phyloP scores from a whole-genome alignment of 2,113 vertebrate genomes.

The Mustela nigripes region DNA sequence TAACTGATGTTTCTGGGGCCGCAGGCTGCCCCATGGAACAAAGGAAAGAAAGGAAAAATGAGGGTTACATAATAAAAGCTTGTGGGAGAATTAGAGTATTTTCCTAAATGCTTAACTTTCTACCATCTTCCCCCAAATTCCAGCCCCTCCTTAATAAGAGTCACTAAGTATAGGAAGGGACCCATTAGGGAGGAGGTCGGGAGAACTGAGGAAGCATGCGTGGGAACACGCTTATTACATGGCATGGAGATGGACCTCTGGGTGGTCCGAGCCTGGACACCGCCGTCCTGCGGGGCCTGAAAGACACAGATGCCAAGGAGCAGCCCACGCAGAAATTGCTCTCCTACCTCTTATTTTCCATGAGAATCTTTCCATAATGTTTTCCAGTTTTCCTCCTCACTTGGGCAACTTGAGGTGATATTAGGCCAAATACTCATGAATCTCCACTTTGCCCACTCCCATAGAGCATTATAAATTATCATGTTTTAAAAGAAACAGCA shows the following conservation, averaged over 20 bases:
- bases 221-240: neutral
- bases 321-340: neutral
- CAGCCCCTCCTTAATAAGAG: neutral
- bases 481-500: neutral
- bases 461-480: neutral
- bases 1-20: neutral
- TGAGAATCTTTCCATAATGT: neutral
- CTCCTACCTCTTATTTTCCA: neutral
- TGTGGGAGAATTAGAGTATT: neutral
- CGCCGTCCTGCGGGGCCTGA: neutral
- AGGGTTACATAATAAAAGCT: neutral
- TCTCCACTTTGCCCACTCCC: neutral
- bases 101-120: neutral
- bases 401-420: too few relatives aligned
- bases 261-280: neutral
- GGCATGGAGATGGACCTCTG: neutral
- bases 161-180: neutral
- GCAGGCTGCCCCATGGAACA: neutral
- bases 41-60: neutral
- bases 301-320: neutral
- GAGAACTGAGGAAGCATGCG: fast-evolving
- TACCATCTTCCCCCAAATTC: neutral
- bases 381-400: neutral
- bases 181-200: neutral
- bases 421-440: neutral